Percentiles rank a stretch among this genome's conserved stretches.
Conservation (phyloP, 2,113 vertebrate species). For the Desmodus rotundus region DNA sequence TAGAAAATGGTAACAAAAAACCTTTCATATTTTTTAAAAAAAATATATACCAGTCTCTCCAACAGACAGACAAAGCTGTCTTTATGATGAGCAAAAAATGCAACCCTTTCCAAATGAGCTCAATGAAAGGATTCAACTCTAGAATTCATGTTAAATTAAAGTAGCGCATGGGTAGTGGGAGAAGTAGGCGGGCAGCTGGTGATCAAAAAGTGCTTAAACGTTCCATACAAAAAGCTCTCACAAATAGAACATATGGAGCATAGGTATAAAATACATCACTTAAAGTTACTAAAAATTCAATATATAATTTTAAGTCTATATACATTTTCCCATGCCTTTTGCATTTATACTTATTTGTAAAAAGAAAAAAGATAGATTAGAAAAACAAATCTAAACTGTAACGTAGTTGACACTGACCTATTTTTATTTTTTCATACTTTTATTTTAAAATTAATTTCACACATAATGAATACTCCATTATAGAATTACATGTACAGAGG, state of each 20-base stretch:
- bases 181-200: not conserved
- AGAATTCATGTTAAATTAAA: constrained; percentile 65
- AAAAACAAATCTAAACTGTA: constrained; percentile 1
- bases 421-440: not conserved
- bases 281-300: constrained; percentile 65
- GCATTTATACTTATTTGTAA: constrained; percentile 49
- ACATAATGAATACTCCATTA: not conserved
- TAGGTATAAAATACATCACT: constrained; percentile 57
- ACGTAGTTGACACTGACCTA: not conserved
- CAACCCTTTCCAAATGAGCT: constrained; percentile 50
- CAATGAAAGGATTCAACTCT: constrained; percentile 69
- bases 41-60: constrained; percentile 33
- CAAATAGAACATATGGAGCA: constrained; percentile 64
- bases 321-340: not conserved
- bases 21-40: constrained; percentile 45
- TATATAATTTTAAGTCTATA: constrained; percentile 52
- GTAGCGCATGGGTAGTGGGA: not conserved
- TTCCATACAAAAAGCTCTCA: constrained; percentile 68
- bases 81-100: constrained; percentile 49
- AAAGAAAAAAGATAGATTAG: constrained; percentile 39
- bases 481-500: not conserved
- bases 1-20: constrained; percentile 51
- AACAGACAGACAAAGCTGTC: constrained; percentile 55
- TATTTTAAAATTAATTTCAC: constrained; percentile 17
- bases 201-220: constrained; percentile 62